These are phyloP conservation scores for Fopius arisanus DNA, from an alignment of 1,140 invertebrate species.

Conservation along the genomic window DNA sequence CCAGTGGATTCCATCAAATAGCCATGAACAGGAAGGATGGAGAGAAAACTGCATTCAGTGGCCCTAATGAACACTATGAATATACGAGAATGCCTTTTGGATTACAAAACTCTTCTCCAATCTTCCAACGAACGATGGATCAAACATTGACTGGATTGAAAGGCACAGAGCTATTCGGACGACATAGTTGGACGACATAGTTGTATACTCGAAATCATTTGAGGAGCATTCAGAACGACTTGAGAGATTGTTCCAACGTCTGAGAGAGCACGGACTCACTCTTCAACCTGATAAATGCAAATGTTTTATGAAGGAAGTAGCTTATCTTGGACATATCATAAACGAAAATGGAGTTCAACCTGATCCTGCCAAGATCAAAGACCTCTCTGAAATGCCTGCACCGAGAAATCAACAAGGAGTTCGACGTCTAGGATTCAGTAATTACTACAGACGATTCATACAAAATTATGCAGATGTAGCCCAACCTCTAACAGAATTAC, in stretches of 20 bases:
- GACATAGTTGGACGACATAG: not conserved
- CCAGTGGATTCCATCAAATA: not conserved
- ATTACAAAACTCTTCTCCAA: not conserved
- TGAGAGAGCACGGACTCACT: slow-evolving; percentile 42
- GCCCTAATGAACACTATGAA: not conserved
- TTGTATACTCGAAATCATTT: not conserved
- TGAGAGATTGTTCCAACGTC: slow-evolving; percentile 39
- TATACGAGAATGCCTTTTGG: not conserved
- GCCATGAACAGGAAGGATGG: not conserved
- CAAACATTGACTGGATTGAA: not conserved
- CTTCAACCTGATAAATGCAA: slow-evolving; percentile 51
- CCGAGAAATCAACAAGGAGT: slow-evolving; percentile 49
- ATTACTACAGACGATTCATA: slow-evolving; percentile 45
- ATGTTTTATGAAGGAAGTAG: slow-evolving; percentile 36
- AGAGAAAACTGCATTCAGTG: not conserved
- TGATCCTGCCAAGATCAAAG: slow-evolving; percentile 52
- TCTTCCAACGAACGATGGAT: not conserved
- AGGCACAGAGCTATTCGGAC: not conserved
- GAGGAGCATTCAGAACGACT: slow-evolving; percentile 28
- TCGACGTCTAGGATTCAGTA: slow-evolving; percentile 52
- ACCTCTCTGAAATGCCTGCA: slow-evolving; percentile 46
- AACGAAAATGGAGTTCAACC: slow-evolving; percentile 41
- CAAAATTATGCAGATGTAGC: slow-evolving; percentile 33
- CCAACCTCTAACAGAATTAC: slow-evolving; percentile 29
- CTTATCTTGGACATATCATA: slow-evolving; percentile 51